Evolutionary conservation across 2,888 invertebrate species (phyloP), one percentile per base, ranked within the genome.

Genomic region (Luffia ferchaultella): DNA sequence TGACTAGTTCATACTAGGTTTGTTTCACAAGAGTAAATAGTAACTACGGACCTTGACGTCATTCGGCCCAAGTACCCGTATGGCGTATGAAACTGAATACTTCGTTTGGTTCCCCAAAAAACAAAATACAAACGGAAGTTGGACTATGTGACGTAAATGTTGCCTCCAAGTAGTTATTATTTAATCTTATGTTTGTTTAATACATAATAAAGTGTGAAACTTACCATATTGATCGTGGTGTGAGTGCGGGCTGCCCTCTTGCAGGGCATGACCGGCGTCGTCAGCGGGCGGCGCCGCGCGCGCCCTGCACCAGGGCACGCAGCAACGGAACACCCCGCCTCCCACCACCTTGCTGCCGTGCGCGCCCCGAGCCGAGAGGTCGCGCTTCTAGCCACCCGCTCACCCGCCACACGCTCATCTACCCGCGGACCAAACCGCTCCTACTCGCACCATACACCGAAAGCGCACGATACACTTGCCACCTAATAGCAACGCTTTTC

Each of bases 271-370:
- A 60, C 73, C 73, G 64, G 87, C 86, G 73, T 87, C 83, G 83
- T 76, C 71, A 66, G 80, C 82, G 82, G 88, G 86, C 78, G 86
- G 78, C 82, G 90, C 88, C 87, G 88, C 86, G 89, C 83, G 83
- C 83, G 83, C 83, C 82, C 90, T 90, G 87, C 90, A 90, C 89
- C 90, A 91, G 88, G 90, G 91, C 89, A 90, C 87, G 87, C 90
- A 90, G 86, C 91, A 91, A 87, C 90, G 90, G 89, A 91, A 91
- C 86, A 90, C 89, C 87, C 88, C 88, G 74, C 88, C 87, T 87
- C 90, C 88, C 75, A 88, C 88, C 88, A 88, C 88, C 84, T 86
- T 88, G 88, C 76, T 75, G 84, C 77, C 79, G 73, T 77, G 67
- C 63, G 65, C 67, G 60, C 63, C 67, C 66, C 58, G 58, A 43